Evolutionary conservation across 2,797 vertebrate genomes (phyloP), one percentile per base, ranked within the genome.

Genomic region (Trachurus trachurus): DNA sequence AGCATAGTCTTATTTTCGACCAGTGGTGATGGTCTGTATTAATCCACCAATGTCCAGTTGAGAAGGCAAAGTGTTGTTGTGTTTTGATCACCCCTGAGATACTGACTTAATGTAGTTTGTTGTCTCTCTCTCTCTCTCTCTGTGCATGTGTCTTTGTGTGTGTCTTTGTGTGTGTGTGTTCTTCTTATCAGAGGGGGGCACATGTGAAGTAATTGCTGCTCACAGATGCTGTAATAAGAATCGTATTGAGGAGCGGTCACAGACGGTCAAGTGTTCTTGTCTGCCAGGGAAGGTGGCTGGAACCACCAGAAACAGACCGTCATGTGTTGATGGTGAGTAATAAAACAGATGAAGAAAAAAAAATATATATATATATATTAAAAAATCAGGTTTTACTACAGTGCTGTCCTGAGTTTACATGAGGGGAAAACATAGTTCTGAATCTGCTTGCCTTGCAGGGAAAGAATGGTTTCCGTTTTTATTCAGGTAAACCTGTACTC

Each of bases 151-250:
- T 37, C 2, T 34, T 34, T 34, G 34, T 37, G 34, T 37, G 34
- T 5, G 42, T 52, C n/a, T n/a, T n/a, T n/a, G n/a, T 34, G 34
- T 37, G 34, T 37, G 34, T 5, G 42, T 52, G 49, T 60, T 90
- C 74, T 61, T 74, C 60, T 89, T 74, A 65, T 88, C 96, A 99
- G 98, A 99, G 96, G 98, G 98, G 87, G 98, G 98, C 92, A 99
- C 98, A 4, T 99, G 98, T 90, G 97, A 99, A 95, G 98, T 99
- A 92, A 98, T 99, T 78, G 98, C 98, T n/a, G 98, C 98, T 49
- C 98, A 99, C 95, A 96, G 98, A 94, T 99, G 98, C 92, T 99
- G 98, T 92, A 99, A 99, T 94, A 99, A 99, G 95, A 99, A 99
- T 92, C 97, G 97, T 74, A 99, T 99, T 71, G 98, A 99, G 92